Conservation (phyloP, 1,140 invertebrate species). For the Oreohelix idahoensis region DNA sequence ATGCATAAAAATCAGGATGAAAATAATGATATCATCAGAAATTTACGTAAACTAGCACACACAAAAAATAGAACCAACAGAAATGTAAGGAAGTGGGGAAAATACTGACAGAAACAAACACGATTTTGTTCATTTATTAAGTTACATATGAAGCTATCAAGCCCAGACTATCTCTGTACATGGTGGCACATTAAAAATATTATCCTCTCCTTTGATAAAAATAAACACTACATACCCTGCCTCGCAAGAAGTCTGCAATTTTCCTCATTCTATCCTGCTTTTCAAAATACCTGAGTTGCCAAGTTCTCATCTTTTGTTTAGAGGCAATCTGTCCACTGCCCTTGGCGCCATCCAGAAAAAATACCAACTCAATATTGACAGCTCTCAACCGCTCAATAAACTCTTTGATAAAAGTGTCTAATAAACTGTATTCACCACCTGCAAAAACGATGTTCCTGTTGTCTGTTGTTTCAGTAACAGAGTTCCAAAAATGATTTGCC, state of each 20-base stretch:
- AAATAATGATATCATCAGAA: no score
- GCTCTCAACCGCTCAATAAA: neutral
- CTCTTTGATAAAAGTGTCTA: neutral
- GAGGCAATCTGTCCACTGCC: neutral
- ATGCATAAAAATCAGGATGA: no score
- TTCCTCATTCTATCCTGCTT: neutral
- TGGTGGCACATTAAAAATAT: no score
- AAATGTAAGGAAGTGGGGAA: no score
- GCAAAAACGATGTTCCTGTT: neutral
- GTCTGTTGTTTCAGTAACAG: neutral
- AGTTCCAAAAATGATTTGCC: neutral
- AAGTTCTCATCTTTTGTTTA: conserved; percentile 25
- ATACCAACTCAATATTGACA: conserved; percentile 36
- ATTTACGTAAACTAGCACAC: no score
- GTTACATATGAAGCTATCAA: no score
- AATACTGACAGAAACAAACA: no score
- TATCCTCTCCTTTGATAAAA: neutral
- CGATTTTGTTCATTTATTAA: no score
- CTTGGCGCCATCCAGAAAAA: conserved; percentile 35
- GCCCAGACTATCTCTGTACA: no score
- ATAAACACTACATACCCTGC: neutral
- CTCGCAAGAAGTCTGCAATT: neutral
- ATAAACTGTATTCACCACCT: conserved; percentile 23
- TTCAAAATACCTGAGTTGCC: conserved; percentile 1
- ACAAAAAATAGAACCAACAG: no score